phyloP scores from a whole-genome alignment of 2,888 invertebrate species.

The Diarsia mendica region DNA sequence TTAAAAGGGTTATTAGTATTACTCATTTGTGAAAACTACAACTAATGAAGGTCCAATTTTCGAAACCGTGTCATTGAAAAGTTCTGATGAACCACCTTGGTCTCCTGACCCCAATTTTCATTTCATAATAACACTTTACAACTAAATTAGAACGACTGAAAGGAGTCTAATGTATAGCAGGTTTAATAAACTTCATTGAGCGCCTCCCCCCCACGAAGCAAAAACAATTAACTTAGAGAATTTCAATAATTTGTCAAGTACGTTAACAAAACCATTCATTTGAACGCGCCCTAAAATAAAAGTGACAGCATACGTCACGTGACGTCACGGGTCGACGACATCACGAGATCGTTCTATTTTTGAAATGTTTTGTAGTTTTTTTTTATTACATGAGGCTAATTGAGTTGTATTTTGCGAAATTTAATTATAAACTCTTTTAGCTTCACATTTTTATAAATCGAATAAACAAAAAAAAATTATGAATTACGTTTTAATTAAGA shows the following conservation, averaged over 20 bases:
- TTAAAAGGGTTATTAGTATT: too few relatives aligned
- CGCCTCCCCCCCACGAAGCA: slow-evolving; percentile 13
- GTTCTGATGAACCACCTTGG: background rate
- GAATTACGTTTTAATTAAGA: slow-evolving; percentile 31
- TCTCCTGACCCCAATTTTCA: slow-evolving; percentile 5
- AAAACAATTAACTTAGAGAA: slow-evolving; percentile 44
- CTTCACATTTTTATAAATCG: background rate
- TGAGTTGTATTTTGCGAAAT: background rate
- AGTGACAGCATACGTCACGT: slow-evolving; percentile 83
- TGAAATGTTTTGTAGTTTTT: slow-evolving; percentile 54
- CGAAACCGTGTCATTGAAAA: background rate
- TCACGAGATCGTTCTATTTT: slow-evolving; percentile 66
- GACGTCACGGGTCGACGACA: slow-evolving; percentile 81
- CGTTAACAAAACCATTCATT: slow-evolving; percentile 62
- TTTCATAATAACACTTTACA: background rate
- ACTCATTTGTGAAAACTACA: background rate
- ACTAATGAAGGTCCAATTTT: background rate
- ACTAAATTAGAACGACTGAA: background rate
- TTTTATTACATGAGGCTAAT: background rate
- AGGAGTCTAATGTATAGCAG: background rate
- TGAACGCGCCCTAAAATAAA: slow-evolving; percentile 82
- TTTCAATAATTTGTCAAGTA: slow-evolving; percentile 63
- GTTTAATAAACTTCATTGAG: background rate
- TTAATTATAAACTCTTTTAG: background rate
- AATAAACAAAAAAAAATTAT: background rate